Conservation (phyloP, 2,888 invertebrate genomes). For the Ptychoptera albimana region DNA sequence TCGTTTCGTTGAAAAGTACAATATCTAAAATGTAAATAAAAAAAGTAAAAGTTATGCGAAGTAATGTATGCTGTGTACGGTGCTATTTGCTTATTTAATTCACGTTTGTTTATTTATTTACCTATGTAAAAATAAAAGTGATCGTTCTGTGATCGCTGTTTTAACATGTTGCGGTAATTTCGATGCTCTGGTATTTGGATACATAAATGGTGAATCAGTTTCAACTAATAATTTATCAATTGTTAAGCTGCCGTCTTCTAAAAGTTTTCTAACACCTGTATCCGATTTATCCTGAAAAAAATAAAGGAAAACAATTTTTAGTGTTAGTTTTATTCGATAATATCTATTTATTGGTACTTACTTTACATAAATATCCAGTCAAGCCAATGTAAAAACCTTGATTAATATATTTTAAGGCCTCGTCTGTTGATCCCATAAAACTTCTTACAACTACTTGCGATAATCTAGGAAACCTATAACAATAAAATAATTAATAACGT, state of each 20-base stretch:
- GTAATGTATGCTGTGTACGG: no score
- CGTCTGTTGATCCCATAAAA: slow-evolving; percentile 76
- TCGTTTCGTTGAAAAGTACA: slow-evolving; percentile 94
- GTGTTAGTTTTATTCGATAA: background rate
- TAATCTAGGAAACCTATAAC: slow-evolving; percentile 28
- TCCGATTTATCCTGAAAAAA: slow-evolving; percentile 86
- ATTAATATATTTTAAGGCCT: slow-evolving; percentile 68
- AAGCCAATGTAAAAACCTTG: slow-evolving; percentile 75
- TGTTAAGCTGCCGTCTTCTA: slow-evolving; percentile 67
- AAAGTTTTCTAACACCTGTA: slow-evolving; percentile 67
- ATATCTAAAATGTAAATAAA: slow-evolving; percentile 36
- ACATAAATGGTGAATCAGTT: slow-evolving; percentile 93
- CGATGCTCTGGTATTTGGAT: slow-evolving; percentile 84
- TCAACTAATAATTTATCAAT: slow-evolving; percentile 75
- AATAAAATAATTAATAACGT: background rate
- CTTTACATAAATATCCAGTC: slow-evolving; percentile 42
- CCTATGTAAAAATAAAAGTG: slow-evolving; percentile 30
- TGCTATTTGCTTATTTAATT: background rate
- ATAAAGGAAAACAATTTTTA: slow-evolving; percentile 8
- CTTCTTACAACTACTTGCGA: slow-evolving; percentile 83
- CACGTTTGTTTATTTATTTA: slow-evolving; percentile 8
- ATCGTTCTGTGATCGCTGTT: slow-evolving; percentile 73
- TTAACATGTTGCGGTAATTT: slow-evolving; percentile 79
- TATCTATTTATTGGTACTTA: slow-evolving; percentile 4
- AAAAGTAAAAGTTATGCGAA: background rate